Evolutionary conservation across 2,113 vertebrate genomes (phyloP).

Genomic region (Abramis brama): DNA sequence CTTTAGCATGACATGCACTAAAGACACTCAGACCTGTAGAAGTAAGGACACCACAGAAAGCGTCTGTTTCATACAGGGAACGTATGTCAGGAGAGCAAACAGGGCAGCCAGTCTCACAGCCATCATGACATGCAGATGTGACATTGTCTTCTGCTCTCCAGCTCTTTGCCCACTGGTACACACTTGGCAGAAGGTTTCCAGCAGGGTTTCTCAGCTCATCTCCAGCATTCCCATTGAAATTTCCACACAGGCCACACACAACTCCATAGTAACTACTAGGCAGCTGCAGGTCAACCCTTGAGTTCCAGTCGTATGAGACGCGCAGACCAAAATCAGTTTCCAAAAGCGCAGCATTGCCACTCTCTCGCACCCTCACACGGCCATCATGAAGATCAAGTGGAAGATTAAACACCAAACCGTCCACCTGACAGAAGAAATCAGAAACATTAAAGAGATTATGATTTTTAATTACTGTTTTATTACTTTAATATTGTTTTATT

Average conservation of each 20-base stretch:
- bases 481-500: no score
- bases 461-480: not conserved
- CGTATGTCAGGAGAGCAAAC: constrained; percentile 54
- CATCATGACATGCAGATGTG: constrained; percentile 65
- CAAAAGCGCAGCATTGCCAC: constrained; percentile 60
- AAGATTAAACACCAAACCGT: constrained; percentile 69
- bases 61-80: constrained; percentile 64
- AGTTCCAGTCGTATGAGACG: constrained; percentile 75
- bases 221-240: constrained; percentile 66
- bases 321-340: constrained; percentile 75
- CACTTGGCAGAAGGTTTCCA: constrained; percentile 48
- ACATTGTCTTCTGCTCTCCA: constrained; percentile 72
- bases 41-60: constrained; percentile 73
- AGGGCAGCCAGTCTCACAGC: constrained; percentile 66
- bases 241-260: constrained; percentile 84
- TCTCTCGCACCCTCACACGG: constrained; percentile 65
- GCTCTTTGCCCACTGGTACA: constrained; percentile 70
- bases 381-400: constrained; percentile 58
- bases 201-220: constrained; percentile 73
- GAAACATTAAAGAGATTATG: not conserved
- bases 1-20: constrained; percentile 64
- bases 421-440: constrained; percentile 66
- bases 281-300: constrained; percentile 59
- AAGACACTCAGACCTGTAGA: constrained; percentile 66
- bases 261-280: constrained; percentile 72